phyloP scores from a whole-genome alignment of 2,797 vertebrate species.

The Rhinichthys osculus region DNA sequence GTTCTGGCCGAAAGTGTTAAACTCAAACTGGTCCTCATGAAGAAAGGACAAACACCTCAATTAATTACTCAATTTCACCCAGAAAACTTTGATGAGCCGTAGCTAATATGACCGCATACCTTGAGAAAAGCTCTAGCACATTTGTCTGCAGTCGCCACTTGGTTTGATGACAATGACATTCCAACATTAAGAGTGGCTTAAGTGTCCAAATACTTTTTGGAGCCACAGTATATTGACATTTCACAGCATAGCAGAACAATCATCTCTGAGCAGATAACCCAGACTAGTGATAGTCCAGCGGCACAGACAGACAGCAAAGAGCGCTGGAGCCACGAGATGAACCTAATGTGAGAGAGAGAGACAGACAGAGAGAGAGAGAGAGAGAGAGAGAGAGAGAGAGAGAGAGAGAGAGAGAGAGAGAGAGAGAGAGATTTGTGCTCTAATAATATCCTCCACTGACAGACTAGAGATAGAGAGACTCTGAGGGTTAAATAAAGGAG shows the following conservation, averaged over 20 bases:
- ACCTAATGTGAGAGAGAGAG: background rate
- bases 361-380: background rate
- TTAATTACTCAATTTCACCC: background rate
- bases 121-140: background rate
- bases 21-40: background rate
- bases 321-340: background rate
- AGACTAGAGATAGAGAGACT: conserved; percentile 37
- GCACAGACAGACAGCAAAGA: conserved; percentile 5
- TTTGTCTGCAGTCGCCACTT: background rate
- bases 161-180: background rate
- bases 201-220: conserved; percentile 4
- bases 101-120: background rate
- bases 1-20: no score
- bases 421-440: conserved; percentile 27
- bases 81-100: background rate
- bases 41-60: background rate
- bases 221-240: background rate
- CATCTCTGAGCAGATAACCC: conserved; percentile 5
- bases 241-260: background rate
- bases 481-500: conserved; percentile 55
- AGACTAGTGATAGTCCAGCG: background rate
- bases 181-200: conserved; percentile 7
- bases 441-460: conserved; percentile 59
- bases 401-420: background rate
- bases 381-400: background rate